phyloP scores from a whole-genome alignment of 2,888 invertebrate species.

The Drosophila pseudotalamancana region DNA sequence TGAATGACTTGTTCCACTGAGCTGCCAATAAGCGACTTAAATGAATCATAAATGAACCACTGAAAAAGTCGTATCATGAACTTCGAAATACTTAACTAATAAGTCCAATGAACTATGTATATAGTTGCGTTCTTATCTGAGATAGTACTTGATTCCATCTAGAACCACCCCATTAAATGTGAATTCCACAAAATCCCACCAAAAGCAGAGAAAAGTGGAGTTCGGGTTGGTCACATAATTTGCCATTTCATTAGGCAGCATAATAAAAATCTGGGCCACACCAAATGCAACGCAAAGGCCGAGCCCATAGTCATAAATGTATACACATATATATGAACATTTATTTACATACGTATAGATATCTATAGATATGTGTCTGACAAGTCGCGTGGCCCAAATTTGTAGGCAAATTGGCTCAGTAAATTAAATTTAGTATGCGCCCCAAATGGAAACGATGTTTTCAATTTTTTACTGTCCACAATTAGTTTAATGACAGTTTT shows the following conservation, averaged over 20 bases:
- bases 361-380: conserved; percentile 2
- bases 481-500: conserved; percentile 55
- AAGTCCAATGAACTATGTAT: too few species aligned
- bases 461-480: conserved; percentile 9
- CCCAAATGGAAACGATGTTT: conserved; percentile 43
- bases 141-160: neutral
- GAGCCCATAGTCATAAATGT: conserved; percentile 7
- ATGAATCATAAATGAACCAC: too few species aligned
- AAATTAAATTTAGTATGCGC: conserved; percentile 47
- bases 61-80: too few species aligned
- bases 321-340: neutral
- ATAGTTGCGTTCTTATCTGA: too few species aligned
- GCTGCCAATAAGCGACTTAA: too few species aligned
- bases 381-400: conserved; percentile 42
- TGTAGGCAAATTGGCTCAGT: conserved; percentile 18
- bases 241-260: conserved; percentile 32
- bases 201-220: too few species aligned
- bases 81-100: too few species aligned
- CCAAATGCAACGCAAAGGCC: conserved; percentile 21
- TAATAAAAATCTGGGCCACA: conserved; percentile 42
- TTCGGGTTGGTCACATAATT: conserved; percentile 11
- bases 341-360: neutral
- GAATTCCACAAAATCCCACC: conserved; percentile 10
- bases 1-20: too few species aligned
- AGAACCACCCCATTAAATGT: conserved; percentile 17